Percentiles rank a stretch among this genome's conserved stretches.
These are phyloP conservation scores for Heliconius sara DNA, from an alignment of 2,888 invertebrate genomes.

Conservation along the genomic window DNA sequence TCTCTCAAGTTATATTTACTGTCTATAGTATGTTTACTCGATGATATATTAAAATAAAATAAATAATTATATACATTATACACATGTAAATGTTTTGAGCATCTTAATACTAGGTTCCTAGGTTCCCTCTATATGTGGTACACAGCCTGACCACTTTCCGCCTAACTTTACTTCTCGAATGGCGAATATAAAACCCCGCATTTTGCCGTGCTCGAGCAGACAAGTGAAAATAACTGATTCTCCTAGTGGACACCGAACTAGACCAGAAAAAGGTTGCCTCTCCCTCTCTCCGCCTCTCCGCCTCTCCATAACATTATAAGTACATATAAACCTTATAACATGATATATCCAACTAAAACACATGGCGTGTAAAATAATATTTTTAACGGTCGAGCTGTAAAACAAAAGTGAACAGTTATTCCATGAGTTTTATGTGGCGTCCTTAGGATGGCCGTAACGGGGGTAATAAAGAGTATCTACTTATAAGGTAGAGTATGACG, in stretches of 20 bases:
- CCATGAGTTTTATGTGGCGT: slow-evolving; percentile 41
- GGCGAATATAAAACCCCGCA: no score
- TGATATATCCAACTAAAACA: slow-evolving; percentile 33
- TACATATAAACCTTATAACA: background rate
- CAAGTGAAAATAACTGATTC: background rate
- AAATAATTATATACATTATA: no score
- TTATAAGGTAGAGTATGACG: slow-evolving; percentile 38
- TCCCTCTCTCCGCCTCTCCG: background rate
- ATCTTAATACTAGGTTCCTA: no score
- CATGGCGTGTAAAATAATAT: slow-evolving; percentile 40
- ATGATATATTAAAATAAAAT: no score
- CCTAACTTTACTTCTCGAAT: no score
- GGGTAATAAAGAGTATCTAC: slow-evolving; percentile 38
- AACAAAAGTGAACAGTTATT: slow-evolving; percentile 45
- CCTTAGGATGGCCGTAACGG: slow-evolving; percentile 42
- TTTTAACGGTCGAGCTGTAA: slow-evolving; percentile 43
- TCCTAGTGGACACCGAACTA: background rate
- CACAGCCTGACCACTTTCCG: background rate
- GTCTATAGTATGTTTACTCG: background rate
- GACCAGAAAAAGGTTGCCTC: no score
- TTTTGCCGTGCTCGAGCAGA: background rate
- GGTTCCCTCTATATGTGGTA: no score
- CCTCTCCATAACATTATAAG: background rate
- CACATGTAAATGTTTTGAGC: no score
- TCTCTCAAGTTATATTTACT: background rate